A percentile compares a stretch with the other conserved stretches of the same genome.
Conservation (phyloP, 2,888 invertebrate species). For the Gibbula magus region DNA sequence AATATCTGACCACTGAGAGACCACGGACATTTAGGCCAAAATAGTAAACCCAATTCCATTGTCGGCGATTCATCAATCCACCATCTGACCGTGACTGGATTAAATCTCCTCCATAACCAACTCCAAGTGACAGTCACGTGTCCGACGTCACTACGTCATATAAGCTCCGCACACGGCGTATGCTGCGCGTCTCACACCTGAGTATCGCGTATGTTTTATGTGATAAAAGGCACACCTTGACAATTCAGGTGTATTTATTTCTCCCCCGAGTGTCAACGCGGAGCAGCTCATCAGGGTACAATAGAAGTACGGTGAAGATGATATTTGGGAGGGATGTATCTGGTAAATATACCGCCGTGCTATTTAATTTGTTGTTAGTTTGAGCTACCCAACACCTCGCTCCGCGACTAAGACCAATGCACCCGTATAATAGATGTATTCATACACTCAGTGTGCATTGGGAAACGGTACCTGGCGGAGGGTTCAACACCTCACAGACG, state of each 20-base stretch:
- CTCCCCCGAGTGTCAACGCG: not conserved
- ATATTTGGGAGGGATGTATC: not conserved
- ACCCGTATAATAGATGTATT: not conserved
- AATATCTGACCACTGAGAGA: too few species aligned
- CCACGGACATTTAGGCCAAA: too few species aligned
- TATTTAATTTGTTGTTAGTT: not conserved
- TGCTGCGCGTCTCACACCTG: too few species aligned
- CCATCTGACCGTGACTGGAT: too few species aligned
- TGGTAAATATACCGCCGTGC: conserved; percentile 2
- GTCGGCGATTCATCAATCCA: too few species aligned
- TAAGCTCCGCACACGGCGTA: too few species aligned
- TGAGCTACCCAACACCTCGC: conserved; percentile 3
- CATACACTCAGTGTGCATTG: not conserved
- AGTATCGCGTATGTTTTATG: not conserved
- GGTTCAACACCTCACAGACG: not conserved
- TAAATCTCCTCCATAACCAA: too few species aligned
- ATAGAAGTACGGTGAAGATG: not conserved
- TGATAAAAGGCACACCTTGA: conserved; percentile 11
- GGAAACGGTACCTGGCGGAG: not conserved
- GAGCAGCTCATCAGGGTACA: not conserved
- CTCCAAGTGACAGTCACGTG: too few species aligned
- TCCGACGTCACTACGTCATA: too few species aligned
- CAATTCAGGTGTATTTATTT: conserved; percentile 18
- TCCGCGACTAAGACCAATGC: not conserved
- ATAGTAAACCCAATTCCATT: too few species aligned